phyloP scores from a whole-genome alignment of 1,140 invertebrate species.

The Conus ventricosus region DNA sequence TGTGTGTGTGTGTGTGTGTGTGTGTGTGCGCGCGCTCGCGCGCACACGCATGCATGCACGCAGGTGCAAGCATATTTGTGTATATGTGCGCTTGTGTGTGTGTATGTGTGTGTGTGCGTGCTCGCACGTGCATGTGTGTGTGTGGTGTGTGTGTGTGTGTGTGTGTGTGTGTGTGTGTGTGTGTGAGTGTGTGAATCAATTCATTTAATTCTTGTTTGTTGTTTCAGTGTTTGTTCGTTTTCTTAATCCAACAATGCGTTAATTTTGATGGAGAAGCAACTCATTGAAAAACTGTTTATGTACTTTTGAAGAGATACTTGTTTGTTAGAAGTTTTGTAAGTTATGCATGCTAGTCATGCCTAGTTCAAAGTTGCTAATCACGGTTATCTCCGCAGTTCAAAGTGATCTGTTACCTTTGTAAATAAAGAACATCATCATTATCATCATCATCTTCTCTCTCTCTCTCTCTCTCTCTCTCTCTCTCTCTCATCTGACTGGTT shows the following conservation, averaged over 20 bases:
- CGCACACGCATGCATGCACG: neutral
- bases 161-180: neutral
- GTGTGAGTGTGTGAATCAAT: neutral
- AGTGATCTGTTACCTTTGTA: too few species aligned
- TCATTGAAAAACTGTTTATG: neutral
- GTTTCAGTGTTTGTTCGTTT: slow-evolving; percentile 5
- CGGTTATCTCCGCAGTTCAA: too few species aligned
- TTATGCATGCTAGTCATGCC: too few species aligned
- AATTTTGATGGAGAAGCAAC: neutral
- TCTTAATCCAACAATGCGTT: neutral
- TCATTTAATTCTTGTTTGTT: neutral
- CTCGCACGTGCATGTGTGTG: neutral
- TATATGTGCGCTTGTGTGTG: neutral
- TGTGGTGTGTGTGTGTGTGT: neutral
- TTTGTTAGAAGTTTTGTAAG: too few species aligned
- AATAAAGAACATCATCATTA: too few species aligned
- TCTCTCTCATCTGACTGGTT: too few species aligned
- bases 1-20: slow-evolving; percentile 2
- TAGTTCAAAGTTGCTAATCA: too few species aligned
- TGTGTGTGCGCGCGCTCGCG: neutral
- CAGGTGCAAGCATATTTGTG: neutral
- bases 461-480: too few species aligned
- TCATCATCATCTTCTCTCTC: too few species aligned
- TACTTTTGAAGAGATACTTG: neutral
- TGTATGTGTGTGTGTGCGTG: neutral